Evolutionary conservation across 2,797 vertebrate species (phyloP), one percentile per base, ranked within the genome.

Genomic region (Selene dorsalis): DNA sequence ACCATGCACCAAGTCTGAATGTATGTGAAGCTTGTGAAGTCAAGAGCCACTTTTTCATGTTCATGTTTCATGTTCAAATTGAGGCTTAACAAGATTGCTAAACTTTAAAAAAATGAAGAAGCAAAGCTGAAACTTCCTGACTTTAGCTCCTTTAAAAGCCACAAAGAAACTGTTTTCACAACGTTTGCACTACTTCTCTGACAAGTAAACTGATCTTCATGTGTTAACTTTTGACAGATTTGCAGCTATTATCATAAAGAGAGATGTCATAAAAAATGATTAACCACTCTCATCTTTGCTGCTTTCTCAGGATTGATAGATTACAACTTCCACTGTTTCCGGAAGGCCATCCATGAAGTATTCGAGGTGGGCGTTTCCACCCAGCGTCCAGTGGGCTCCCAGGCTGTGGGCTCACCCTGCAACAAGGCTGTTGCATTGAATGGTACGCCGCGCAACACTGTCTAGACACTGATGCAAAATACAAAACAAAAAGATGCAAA

Each of bases 281-380:
- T 64, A 63, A 63, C 41, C 17, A 14, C 4, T 4, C 52, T 14
- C 56, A 2, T 65, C 22, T 60, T 2, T 59, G 4, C 78, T 2
- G 1, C 12, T 3, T 58, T 59, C 65, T 2, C 89, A 99, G 98
- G 98, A 91, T 96, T 99, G 91, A 99, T 99, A 96, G 98, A 99
- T 94, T 99, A 99, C 96, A 99, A 99, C 93, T 99, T 99, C 90
- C 98, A 99, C 91, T 99, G 98, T 95, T 99, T 99, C 94, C 97
- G 98, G 75, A 99, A 99, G 95, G 98, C 98, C 92, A 98, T 99
- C 92, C 98, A 99, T 62, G 98, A 99, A 92, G 98, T 99, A 73
- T 99, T 99, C 56, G 98, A 99, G 90, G 98, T 99, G 73, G 97
- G 98, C 9, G 94, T 98, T 79, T 95, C 96, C 83, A 95, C 95